Evolutionary conservation across 2,113 vertebrate genomes (phyloP).

Genomic region (Lepidothrix coronata): DNA sequence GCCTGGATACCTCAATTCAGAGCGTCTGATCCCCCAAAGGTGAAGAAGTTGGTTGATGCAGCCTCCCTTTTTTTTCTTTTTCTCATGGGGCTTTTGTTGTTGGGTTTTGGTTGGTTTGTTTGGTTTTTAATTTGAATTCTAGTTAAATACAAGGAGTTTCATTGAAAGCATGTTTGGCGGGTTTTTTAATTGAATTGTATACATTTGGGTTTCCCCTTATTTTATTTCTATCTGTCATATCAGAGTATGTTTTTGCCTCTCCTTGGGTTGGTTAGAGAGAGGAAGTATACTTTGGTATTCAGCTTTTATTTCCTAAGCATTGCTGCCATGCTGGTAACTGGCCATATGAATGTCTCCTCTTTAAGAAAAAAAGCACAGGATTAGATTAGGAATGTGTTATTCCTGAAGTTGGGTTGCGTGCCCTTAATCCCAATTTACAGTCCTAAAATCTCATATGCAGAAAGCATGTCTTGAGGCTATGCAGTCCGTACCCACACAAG

Average conservation of each 20-base stretch:
- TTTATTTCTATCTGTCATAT: not conserved
- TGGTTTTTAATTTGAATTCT: not conserved
- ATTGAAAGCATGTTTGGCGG: not conserved
- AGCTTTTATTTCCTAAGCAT: not conserved
- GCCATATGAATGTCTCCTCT: not conserved
- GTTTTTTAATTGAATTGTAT: not conserved
- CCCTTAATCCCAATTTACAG: not conserved
- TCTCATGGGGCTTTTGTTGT: not conserved
- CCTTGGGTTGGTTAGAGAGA: not conserved
- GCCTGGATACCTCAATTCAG: constrained; percentile 87
- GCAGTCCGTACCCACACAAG: not conserved
- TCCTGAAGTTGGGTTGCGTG: not conserved
- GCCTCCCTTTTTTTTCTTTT: not conserved
- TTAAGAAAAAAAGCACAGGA: not conserved
- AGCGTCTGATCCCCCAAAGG: constrained; percentile 91
- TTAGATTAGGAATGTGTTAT: not conserved
- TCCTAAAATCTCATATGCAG: not conserved
- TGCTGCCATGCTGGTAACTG: not conserved
- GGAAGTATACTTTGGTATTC: not conserved
- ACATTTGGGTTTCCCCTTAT: not conserved
- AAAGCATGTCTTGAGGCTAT: not conserved
- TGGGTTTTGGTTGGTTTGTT: not conserved
- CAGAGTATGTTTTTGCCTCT: not conserved
- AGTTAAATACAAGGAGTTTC: not conserved
- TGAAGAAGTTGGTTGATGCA: constrained; percentile 49